Evolutionary conservation across 2,113 vertebrate species (phyloP), one percentile per base, ranked within the genome.

Genomic region (Motacilla alba): DNA sequence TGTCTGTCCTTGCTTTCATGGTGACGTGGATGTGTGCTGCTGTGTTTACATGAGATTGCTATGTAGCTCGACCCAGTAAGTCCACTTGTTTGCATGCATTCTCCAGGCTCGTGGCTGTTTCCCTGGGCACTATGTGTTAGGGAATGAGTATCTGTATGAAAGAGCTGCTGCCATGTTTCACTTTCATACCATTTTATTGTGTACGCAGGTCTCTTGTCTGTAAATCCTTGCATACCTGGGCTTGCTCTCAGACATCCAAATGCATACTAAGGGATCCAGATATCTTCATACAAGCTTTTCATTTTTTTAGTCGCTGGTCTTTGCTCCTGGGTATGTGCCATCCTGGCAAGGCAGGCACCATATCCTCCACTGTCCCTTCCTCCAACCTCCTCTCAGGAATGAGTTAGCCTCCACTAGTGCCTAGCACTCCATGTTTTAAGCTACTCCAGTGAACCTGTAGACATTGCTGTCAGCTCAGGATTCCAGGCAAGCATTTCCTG

Each of bases 361-460:
- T 97, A 95, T 55, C 91, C 91, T 94, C 80, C 62, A 31, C 97
- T 89, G 86, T 58, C 89, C 94, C 93, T 94, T 97, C 95, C 80
- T 95, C 85, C 23, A 28, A 43, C 92, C 80, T 97, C 93, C 92
- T 97, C 90, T 97, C 97, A 97, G 97, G 97, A 97, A 97, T 95
- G 95, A 92, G 94, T 97, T 96, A 97, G 91, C 92, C 96, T 97
- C 96, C 97, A 94, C 87, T 95, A 95, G 98, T 98, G 97, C 98
- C 98, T 98, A 97, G 95, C 95, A 97, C 97, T 98, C 90, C 95
- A 75, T 53, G 7, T 96, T 95, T 96, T 96, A 97, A 96, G 96
- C 96, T 95, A 95, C 93, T 94, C 87, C 94, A 89, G 92, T 94
- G 73, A 96, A 95, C 91, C 93, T 97, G 86, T 96, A 96, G 96